Base-by-base conservation (phyloP, 2,113 vertebrate genomes). In the Colaptes auratus region DNA sequence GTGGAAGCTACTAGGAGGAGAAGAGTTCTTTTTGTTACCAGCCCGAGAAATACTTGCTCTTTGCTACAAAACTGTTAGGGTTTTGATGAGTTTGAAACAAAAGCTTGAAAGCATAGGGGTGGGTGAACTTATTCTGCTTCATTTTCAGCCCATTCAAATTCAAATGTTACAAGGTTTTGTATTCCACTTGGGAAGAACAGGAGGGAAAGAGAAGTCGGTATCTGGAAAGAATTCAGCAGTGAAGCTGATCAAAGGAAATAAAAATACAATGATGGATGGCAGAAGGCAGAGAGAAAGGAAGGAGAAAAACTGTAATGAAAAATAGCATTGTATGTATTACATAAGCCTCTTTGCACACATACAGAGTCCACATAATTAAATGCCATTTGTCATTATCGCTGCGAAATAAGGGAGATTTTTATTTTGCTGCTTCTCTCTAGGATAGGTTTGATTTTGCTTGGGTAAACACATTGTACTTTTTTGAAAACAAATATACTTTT, bases 121-220 rank as follows among this genome's bases (percentile, higher is more conserved):
- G 59, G 31, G 46, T 82, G 77, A 95, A 82, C 46, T 89, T 92
- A 71, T 96, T 91, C 91, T 88, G 66, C 80, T 79, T 93, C 93
- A 90, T 90, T 92, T 94, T 86, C 59, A 89, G 17, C 31, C 70
- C 46, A 79, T 93, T 95, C 82, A 92, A 88, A 96, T 92, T 92
- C 86, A 90, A 79, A 93, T 90, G 74, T 76, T 89, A 67, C 61
- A 75, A 76, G 78, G 66, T 86, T 89, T 94, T 93, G 46, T 86
- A 17, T 86, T 90, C 24, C 20, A 27, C 56, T 95, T 82, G 39
- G n/a, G 79, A 95, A 89, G 72, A 52, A 71, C 66, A 59, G 75
- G 42, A 79, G 48, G 33, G 71, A 72, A 88, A 42, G 81, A 88
- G 18, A 77, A 94, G 50, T 79, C 9, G 3, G 35, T 55, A 80